A percentile compares a stretch with the other conserved stretches of the same genome.
Evolutionary conservation across 1,140 invertebrate species (phyloP).

Genomic region (Drosophila kohkoa): DNA sequence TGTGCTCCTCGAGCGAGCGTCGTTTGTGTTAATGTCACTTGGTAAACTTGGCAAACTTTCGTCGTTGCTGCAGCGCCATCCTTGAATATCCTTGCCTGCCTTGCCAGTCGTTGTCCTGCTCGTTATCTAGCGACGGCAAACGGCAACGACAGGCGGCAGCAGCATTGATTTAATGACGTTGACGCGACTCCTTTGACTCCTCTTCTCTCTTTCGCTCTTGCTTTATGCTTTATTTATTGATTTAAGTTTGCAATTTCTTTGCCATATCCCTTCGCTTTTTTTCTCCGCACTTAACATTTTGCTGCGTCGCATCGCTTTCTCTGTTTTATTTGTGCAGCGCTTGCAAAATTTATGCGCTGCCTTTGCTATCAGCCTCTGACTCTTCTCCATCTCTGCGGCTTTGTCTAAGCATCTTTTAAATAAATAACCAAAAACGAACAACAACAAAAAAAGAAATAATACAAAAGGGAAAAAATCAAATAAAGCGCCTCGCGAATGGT

Average conservation of each 20-base stretch:
- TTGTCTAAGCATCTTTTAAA: conserved; percentile 79
- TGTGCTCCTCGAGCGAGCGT: conserved; percentile 33
- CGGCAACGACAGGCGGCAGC: conserved; percentile 50
- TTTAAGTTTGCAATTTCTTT: conserved; percentile 81
- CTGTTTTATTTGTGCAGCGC: conserved; percentile 71
- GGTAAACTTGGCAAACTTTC: conserved; percentile 69
- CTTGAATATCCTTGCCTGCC: conserved; percentile 23
- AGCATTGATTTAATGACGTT: conserved; percentile 85
- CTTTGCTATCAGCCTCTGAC: conserved; percentile 17
- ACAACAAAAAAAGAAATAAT: conserved; percentile 20
- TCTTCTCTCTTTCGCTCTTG: conserved; percentile 21
- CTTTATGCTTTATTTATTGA: conserved; percentile 82
- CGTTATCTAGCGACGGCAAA: conserved; percentile 78
- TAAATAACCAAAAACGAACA: conserved; percentile 62
- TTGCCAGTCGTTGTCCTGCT: conserved; percentile 41
- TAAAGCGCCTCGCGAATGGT: conserved; percentile 49
- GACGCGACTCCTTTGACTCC: conserved; percentile 60
- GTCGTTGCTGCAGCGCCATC: conserved; percentile 1
- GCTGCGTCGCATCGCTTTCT: conserved; percentile 46
- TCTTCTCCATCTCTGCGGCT: conserved; percentile 14
- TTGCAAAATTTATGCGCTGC: conserved; percentile 73
- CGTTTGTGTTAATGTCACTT: conserved; percentile 79
- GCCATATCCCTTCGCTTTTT: conserved; percentile 55
- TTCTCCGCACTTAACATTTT: conserved; percentile 68
- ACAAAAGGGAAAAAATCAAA: conserved; percentile 34